Conservation (phyloP, 2,888 invertebrate genomes). For the Chrysolina haemoptera region DNA sequence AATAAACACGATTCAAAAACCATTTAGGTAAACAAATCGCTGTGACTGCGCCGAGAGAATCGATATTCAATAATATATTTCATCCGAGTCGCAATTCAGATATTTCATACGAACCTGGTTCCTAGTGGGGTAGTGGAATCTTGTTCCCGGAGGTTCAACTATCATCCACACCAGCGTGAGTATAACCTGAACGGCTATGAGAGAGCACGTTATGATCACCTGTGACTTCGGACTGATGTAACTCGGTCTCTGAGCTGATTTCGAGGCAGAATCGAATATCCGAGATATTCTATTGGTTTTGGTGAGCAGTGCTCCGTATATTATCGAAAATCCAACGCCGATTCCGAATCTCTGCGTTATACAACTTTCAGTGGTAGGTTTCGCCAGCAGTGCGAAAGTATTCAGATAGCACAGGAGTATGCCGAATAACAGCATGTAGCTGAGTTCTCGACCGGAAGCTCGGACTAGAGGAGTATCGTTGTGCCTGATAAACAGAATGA, state of each 20-base stretch:
- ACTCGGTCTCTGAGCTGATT: conserved; percentile 75
- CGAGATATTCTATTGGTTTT: conserved; percentile 78
- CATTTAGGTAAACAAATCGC: neutral
- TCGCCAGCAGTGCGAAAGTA: conserved; percentile 75
- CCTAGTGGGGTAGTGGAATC: conserved; percentile 73
- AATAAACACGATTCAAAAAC: neutral
- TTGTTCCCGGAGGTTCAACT: conserved; percentile 77
- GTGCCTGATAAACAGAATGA: conserved; percentile 75
- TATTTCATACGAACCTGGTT: conserved; percentile 64
- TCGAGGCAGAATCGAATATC: conserved; percentile 77
- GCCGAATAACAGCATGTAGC: conserved; percentile 76
- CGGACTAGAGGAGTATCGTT: conserved; percentile 79
- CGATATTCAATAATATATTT: conserved; percentile 41
- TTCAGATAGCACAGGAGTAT: conserved; percentile 77
- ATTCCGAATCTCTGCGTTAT: conserved; percentile 77
- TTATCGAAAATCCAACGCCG: conserved; percentile 77
- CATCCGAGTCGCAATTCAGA: conserved; percentile 22
- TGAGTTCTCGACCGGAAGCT: conserved; percentile 76
- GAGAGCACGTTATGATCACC: conserved; percentile 74
- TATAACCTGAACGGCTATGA: conserved; percentile 73
- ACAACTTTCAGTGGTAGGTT: conserved; percentile 74
- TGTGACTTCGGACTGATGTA: conserved; percentile 77
- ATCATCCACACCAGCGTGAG: conserved; percentile 78
- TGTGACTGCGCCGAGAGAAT: conserved; percentile 22
- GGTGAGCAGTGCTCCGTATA: conserved; percentile 77